phyloP scores from a whole-genome alignment of 1,140 invertebrate species.

The Drosophila burlai region DNA sequence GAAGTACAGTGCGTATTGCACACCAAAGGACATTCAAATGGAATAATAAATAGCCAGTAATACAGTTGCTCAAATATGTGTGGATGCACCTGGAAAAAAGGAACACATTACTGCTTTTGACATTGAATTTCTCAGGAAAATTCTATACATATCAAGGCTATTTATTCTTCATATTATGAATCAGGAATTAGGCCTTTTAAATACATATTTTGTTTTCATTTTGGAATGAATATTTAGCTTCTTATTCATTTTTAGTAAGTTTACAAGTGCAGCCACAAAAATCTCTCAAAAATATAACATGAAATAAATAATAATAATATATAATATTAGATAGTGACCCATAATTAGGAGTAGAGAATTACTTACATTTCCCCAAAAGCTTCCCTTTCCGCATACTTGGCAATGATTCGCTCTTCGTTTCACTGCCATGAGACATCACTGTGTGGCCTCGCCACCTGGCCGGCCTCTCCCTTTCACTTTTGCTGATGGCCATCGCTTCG shows the following conservation, averaged over 20 bases:
- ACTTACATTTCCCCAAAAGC: not conserved
- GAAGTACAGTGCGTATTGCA: not conserved
- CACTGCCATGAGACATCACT: not conserved
- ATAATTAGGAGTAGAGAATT: not conserved
- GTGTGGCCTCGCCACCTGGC: not conserved
- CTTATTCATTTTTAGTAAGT: no score
- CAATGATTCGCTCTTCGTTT: not conserved
- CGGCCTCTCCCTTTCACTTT: slow-evolving; percentile 13
- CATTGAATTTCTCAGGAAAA: no score
- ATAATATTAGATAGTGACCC: not conserved
- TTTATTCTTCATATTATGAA: no score
- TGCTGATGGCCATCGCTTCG: slow-evolving; percentile 8
- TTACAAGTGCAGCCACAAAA: no score
- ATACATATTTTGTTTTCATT: no score
- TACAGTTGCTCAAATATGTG: no score
- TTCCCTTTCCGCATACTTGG: no score
- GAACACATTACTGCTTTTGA: no score
- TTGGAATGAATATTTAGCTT: no score
- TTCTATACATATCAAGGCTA: no score
- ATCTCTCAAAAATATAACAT: not conserved
- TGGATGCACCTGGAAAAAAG: no score
- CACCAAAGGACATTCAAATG: not conserved
- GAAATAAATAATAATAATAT: not conserved
- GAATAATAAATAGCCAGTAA: not conserved
- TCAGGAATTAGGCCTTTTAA: no score